Conservation (phyloP, 2,797 vertebrate species). For the Gallinago stenura region DNA sequence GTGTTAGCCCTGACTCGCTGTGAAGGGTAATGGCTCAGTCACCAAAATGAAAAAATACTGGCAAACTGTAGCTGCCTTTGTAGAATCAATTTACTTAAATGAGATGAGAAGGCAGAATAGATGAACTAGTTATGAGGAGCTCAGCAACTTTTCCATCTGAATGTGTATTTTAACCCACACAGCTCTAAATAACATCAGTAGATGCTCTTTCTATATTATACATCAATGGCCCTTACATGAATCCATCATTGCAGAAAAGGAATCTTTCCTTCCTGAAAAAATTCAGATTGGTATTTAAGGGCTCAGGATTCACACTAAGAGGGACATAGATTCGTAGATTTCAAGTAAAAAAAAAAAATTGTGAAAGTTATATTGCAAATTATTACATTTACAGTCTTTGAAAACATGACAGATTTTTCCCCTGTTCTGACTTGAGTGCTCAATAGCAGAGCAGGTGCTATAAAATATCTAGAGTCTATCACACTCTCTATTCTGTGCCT, state of each 20-base stretch:
- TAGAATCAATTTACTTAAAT: background rate
- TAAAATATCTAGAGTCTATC: background rate
- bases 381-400: slow-evolving; percentile 9
- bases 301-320: background rate
- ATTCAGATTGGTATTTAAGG: background rate
- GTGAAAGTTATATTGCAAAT: slow-evolving; percentile 5
- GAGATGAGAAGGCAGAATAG: background rate
- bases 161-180: background rate
- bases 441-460: slow-evolving; percentile 24
- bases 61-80: background rate
- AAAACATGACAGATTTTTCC: background rate
- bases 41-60: background rate
- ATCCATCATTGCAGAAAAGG: background rate
- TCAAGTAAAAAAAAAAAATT: slow-evolving; percentile 26
- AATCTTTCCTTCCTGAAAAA: background rate
- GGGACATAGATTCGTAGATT: background rate
- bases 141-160: background rate
- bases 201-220: background rate
- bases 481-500: background rate
- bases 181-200: background rate
- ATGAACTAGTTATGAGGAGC: background rate
- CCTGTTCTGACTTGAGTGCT: background rate
- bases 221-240: background rate
- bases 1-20: slow-evolving; percentile 25
- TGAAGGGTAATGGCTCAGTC: background rate